Percentiles rank a stretch among this genome's conserved stretches.
These are phyloP conservation scores for Sinopyrophorus schimmeli DNA, from an alignment of 2,888 invertebrate species.

Conservation along the genomic window DNA sequence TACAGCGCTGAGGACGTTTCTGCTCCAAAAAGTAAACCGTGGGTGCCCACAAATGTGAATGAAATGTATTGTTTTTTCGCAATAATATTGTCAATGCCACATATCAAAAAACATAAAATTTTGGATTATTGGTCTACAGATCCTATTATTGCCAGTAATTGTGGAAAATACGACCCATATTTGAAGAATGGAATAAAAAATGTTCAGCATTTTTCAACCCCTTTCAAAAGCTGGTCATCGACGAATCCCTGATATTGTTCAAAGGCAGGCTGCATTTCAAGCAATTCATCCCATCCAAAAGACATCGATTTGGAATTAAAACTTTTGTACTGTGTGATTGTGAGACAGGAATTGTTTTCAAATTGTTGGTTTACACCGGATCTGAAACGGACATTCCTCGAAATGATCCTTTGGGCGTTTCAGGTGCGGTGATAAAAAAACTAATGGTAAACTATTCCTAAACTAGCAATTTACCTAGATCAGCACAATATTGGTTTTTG, in stretches of 20 bases:
- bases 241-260: constrained; percentile 31
- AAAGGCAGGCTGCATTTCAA: constrained; percentile 32
- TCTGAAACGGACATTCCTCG: constrained; percentile 15
- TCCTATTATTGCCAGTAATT: constrained; percentile 20
- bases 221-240: constrained; percentile 33
- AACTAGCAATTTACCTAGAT: constrained; percentile 11
- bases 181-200: constrained; percentile 12
- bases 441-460: constrained; percentile 38
- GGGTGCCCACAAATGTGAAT: background rate
- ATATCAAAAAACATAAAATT: constrained; percentile 9
- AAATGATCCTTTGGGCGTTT: constrained; percentile 24
- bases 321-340: constrained; percentile 39
- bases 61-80: constrained; percentile 19
- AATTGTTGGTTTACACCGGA: constrained; percentile 38
- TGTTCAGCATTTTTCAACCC: constrained; percentile 23
- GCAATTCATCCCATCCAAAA: constrained; percentile 31
- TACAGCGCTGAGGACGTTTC: background rate
- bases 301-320: constrained; percentile 35
- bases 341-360: constrained; percentile 36
- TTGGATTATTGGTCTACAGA: constrained; percentile 17
- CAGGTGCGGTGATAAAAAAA: constrained; percentile 33
- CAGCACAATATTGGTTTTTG: constrained; percentile 32
- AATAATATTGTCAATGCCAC: constrained; percentile 9
- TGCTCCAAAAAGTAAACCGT: background rate
- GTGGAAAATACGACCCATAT: constrained; percentile 25